Evolutionary conservation across 2,113 vertebrate genomes (phyloP).

Genomic region (Tiliqua scincoides): DNA sequence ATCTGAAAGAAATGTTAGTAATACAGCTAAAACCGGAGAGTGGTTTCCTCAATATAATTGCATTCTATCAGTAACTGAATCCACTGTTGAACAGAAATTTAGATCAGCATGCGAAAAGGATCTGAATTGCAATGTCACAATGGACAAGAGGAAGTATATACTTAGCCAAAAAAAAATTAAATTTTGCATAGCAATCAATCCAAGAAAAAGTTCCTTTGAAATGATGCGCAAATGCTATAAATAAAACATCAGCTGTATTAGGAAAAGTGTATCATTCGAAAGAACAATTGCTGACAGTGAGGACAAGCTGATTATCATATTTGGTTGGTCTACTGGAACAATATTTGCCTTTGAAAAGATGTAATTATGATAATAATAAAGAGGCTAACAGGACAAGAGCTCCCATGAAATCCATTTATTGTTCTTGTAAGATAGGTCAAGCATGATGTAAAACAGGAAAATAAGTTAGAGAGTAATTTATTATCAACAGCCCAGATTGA

Average conservation of each 20-base stretch:
- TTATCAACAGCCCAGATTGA: too few relatives aligned
- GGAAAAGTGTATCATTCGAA: too few relatives aligned
- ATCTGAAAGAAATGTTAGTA: not conserved
- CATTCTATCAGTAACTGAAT: not conserved
- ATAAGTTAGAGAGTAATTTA: too few relatives aligned
- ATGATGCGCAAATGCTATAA: not conserved
- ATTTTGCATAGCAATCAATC: not conserved
- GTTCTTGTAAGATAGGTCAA: too few relatives aligned
- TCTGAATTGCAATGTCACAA: not conserved
- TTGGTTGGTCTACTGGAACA: not conserved
- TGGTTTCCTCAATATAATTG: not conserved
- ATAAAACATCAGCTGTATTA: not conserved
- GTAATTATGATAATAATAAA: not conserved
- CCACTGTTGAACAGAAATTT: not conserved
- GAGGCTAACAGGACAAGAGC: too few relatives aligned
- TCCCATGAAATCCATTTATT: too few relatives aligned
- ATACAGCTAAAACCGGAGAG: not conserved
- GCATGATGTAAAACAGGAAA: too few relatives aligned
- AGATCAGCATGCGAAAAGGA: not conserved
- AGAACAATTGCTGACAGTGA: too few relatives aligned
- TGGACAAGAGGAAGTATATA: not conserved
- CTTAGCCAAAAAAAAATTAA: not conserved
- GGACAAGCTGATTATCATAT: not conserved
- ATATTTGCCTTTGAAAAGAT: not conserved
- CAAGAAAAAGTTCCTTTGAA: not conserved